Evolutionary conservation across 2,113 vertebrate species (phyloP), one percentile per base, ranked within the genome.

Genomic region (Nerophis ophidion): DNA sequence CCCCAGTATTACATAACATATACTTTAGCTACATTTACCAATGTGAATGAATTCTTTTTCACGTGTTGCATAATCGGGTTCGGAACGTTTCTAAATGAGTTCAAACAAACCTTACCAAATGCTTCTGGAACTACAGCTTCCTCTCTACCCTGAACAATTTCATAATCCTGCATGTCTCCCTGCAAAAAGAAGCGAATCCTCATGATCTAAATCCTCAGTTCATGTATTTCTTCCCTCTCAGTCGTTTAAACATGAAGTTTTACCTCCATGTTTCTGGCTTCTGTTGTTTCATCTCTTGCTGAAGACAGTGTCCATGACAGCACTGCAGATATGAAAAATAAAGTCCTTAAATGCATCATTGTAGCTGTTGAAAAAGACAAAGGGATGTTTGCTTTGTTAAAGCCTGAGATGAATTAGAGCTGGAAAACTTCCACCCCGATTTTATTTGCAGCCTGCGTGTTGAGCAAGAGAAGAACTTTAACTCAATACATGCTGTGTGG

Each of bases 351-450:
- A 70, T 75, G 81, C 87, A 89, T 91, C 91, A 92, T 95, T 81
- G 6, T 4, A 65, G 50, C 71, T 70, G 64, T 1, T 48, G 51
- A 34, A 57, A 68, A 65, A 70, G 68, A 78, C 76, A 68, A 70
- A 79, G 82, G 71, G 86, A 81, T 83, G 69, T 68, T 65, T 71
- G 66, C 68, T 50, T 40, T 66, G 47, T 70, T 72, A 60, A 13
- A 40, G 68, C 56, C 65, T 60, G 68, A 69, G 56, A 19, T 76
- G 19, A 51, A 69, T 92, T 89, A 79, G 90, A 93, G 86, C 79
- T 91, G 86, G 89, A 89, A 88, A 89, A 88, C 38, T 86, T 93
- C 88, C 91, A 91, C 92, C 89, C 90, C 90, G 85, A 91, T 93
- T 92, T 93, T 89, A 91, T 91, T 73, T 87, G 83, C 89, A 93